Percentiles rank a stretch among this genome's conserved stretches.
Evolutionary conservation across 2,113 vertebrate genomes (phyloP).

Genomic region (Ctenodactylus gundi): DNA sequence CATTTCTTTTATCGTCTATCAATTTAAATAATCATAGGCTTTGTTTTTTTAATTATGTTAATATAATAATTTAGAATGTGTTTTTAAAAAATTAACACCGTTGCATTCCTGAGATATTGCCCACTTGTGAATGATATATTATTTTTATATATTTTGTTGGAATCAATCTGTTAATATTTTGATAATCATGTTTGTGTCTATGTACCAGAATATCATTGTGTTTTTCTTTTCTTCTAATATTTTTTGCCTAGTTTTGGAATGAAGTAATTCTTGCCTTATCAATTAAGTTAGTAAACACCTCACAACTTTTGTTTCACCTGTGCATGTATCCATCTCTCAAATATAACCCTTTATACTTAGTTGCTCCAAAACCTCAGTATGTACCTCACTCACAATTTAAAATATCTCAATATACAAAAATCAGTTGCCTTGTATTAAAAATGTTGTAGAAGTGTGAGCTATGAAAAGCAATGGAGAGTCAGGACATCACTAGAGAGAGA

Average conservation of each 20-base stretch:
- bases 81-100: not conserved
- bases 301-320: not conserved
- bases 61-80: not conserved
- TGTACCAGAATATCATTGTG: not conserved
- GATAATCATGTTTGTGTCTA: not conserved
- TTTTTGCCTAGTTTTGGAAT: not conserved
- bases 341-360: constrained; percentile 56
- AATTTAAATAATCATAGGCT: not conserved
- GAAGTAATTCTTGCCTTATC: not conserved
- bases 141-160: not conserved
- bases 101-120: not conserved
- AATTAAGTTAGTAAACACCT: not conserved
- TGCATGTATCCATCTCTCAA: not conserved
- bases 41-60: not conserved
- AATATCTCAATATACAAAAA: constrained; percentile 66
- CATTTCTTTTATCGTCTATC: not conserved
- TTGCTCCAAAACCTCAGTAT: constrained; percentile 58
- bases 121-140: not conserved
- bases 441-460: constrained; percentile 56
- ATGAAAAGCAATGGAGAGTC: constrained; percentile 70
- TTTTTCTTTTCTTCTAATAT: not conserved
- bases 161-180: not conserved
- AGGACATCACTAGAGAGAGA: constrained; percentile 70
- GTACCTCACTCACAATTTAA: constrained; percentile 62
- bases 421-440: constrained; percentile 68